Conservation (phyloP, 2,888 invertebrate species). For the Eupithecia inturbata region DNA sequence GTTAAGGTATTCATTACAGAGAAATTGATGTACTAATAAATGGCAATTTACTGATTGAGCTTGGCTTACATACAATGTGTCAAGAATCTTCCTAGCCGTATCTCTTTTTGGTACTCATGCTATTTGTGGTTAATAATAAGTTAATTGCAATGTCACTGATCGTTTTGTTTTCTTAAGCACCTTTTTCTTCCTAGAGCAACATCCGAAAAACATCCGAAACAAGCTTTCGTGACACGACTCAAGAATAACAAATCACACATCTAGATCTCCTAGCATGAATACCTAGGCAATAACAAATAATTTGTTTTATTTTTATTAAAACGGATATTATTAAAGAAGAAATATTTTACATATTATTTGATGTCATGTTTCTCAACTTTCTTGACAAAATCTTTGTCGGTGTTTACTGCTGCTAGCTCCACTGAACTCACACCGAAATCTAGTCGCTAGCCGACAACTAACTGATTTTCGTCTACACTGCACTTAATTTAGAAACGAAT, state of each 20-base stretch:
- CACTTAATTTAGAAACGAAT: background rate
- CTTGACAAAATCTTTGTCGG: background rate
- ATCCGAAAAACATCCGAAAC: background rate
- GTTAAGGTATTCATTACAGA: slow-evolving; percentile 18
- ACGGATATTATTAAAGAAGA: background rate
- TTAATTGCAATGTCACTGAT: background rate
- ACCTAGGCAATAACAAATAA: background rate
- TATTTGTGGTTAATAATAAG: background rate
- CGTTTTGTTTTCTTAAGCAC: background rate
- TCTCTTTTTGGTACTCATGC: background rate
- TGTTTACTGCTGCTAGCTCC: background rate
- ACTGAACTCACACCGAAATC: background rate
- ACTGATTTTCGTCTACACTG: background rate
- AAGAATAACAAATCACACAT: background rate
- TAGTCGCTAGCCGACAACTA: background rate
- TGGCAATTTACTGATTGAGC: slow-evolving; percentile 3
- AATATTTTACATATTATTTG: background rate
- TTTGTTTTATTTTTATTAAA: background rate
- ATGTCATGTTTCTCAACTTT: background rate
- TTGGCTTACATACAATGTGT: background rate
- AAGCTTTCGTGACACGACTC: background rate
- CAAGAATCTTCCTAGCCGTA: background rate
- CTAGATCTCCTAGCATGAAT: background rate
- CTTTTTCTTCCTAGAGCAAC: background rate
- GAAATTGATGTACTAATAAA: slow-evolving; percentile 12